Evolutionary conservation across 92 coral and sea anemone species (phyloP).

Genomic region (Phenganax marumi): DNA sequence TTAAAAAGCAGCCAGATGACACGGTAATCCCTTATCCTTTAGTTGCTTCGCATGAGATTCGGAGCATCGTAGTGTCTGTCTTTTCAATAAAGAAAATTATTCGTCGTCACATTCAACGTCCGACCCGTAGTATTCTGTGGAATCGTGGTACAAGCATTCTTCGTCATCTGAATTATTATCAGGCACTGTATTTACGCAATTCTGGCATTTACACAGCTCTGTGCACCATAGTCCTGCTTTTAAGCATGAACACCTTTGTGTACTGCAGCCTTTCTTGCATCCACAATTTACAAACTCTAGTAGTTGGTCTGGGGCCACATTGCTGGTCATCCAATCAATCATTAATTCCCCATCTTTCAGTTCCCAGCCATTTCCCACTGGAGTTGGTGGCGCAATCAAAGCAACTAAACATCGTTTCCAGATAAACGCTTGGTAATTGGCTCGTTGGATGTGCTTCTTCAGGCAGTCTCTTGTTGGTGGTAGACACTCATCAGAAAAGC

Average conservation of each 20-base stretch:
- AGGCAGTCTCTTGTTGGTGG: neutral
- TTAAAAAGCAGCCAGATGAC: no score
- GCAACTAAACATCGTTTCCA: neutral
- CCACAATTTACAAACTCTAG: conserved; percentile 3
- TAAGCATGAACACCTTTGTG: neutral
- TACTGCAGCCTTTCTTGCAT: neutral
- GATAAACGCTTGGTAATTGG: conserved; percentile 19
- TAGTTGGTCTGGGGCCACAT: conserved; percentile 18
- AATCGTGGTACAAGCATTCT: conserved; percentile 9
- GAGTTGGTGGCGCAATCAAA: conserved; percentile 16
- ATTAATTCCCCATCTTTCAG: conserved; percentile 2
- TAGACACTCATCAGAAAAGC: conserved; percentile 6
- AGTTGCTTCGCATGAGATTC: neutral
- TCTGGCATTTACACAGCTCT: conserved; percentile 22
- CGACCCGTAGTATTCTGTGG: neutral
- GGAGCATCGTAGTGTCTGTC: neutral
- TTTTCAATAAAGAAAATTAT: neutral
- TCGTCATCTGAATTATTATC: conserved; percentile 13
- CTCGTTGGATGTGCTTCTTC: conserved; percentile 21
- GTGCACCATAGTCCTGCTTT: conserved; percentile 3
- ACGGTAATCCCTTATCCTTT: neutral
- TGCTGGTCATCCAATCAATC: conserved; percentile 14
- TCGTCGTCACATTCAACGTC: conserved; percentile 1
- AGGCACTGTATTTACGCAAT: neutral
- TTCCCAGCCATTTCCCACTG: neutral